Conservation (phyloP, 2,888 invertebrate species). For the Eilema depressum region DNA sequence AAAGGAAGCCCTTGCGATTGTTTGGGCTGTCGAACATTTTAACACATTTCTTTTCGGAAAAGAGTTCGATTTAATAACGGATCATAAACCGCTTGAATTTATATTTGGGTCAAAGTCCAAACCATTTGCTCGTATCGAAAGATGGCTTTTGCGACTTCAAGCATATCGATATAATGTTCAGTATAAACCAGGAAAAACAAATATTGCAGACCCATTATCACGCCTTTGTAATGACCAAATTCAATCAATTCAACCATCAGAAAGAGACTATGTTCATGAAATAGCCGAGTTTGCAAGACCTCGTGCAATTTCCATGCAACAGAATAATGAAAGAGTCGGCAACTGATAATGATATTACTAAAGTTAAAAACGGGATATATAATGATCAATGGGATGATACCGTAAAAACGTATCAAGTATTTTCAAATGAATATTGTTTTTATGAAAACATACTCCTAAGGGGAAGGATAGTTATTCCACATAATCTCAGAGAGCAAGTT, state of each 20-base stretch:
- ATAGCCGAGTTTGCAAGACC: conserved; percentile 19
- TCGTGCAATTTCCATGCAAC: conserved; percentile 11
- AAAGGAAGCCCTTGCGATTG: conserved; percentile 25
- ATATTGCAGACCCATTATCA: conserved; percentile 2
- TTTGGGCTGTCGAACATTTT: conserved; percentile 1
- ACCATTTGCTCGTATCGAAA: conserved; percentile 44
- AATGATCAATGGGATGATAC: neutral
- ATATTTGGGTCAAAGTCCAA: conserved; percentile 39
- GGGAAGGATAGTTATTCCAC: conserved; percentile 11
- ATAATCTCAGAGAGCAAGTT: neutral
- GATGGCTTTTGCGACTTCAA: neutral
- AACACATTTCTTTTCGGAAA: conserved; percentile 28
- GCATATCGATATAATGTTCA: neutral
- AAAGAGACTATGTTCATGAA: neutral
- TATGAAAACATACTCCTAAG: neutral
- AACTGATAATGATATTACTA: conserved; percentile 7
- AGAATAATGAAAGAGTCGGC: conserved; percentile 9
- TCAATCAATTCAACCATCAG: neutral
- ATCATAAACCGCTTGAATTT: conserved; percentile 37
- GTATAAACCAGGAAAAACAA: neutral
- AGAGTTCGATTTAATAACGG: conserved; percentile 34
- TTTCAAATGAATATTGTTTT: neutral
- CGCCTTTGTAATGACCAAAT: neutral
- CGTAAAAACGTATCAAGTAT: neutral
- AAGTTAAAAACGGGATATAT: neutral